A percentile compares a stretch with the other conserved stretches of the same genome.
Evolutionary conservation across 2,888 invertebrate genomes (phyloP).

Genomic region (Phania funesta): DNA sequence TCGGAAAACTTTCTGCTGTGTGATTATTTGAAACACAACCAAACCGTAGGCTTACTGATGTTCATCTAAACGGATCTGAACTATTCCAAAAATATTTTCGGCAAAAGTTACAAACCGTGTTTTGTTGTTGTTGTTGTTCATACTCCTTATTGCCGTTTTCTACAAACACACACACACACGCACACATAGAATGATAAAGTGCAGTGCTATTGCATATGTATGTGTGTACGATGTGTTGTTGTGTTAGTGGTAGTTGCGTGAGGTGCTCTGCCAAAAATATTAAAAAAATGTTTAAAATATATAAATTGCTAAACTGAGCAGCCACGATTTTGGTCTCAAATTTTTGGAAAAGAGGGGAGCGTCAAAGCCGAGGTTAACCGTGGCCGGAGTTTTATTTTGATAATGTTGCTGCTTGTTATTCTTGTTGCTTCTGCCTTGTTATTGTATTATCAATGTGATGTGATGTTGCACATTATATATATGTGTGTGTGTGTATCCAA

Average conservation of each 20-base stretch:
- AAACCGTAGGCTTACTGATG: slow-evolving; percentile 80
- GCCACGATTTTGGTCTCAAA: slow-evolving; percentile 57
- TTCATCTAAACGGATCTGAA: slow-evolving; percentile 80
- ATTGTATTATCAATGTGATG: slow-evolving; percentile 59
- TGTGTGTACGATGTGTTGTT: slow-evolving; percentile 45
- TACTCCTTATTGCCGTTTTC: slow-evolving; percentile 40
- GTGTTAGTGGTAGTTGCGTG: slow-evolving; percentile 63
- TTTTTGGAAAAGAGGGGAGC: slow-evolving; percentile 45
- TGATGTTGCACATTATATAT: slow-evolving; percentile 59
- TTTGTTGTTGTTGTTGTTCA: slow-evolving; percentile 63
- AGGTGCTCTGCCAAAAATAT: slow-evolving; percentile 65
- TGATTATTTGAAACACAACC: slow-evolving; percentile 75
- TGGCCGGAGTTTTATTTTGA: slow-evolving; percentile 55
- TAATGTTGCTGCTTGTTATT: slow-evolving; percentile 11
- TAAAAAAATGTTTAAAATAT: slow-evolving; percentile 45
- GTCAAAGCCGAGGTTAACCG: slow-evolving; percentile 66
- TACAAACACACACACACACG: not conserved
- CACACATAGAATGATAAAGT: not conserved
- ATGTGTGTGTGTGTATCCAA: slow-evolving; percentile 32
- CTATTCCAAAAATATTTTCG: slow-evolving; percentile 80
- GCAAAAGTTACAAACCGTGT: slow-evolving; percentile 73
- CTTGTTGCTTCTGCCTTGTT: slow-evolving; percentile 48
- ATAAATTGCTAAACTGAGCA: slow-evolving; percentile 61
- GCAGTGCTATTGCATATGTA: slow-evolving; percentile 14
- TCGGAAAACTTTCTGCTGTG: slow-evolving; percentile 52